These are phyloP conservation scores for Drosophila triauraria DNA, from an alignment of 1,140 invertebrate genomes.

Conservation along the genomic window DNA sequence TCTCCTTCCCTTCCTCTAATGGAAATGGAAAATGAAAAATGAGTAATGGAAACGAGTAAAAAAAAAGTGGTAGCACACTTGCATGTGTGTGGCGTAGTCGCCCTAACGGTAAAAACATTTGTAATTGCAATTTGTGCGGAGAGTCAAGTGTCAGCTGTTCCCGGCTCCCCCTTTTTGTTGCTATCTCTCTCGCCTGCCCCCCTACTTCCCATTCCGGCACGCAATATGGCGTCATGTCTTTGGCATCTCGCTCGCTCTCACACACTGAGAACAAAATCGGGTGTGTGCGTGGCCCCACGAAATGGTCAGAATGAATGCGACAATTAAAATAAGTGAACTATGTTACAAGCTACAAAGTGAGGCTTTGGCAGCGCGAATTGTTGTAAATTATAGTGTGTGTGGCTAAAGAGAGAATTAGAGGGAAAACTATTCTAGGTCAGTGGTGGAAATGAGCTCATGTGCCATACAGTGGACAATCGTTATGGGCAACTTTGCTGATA, in stretches of 20 bases:
- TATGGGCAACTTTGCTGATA: neutral
- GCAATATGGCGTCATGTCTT: conserved; percentile 71
- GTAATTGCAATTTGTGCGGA: conserved; percentile 57
- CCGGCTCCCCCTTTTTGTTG: conserved; percentile 17
- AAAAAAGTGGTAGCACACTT: conserved; percentile 24
- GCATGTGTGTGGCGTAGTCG: conserved; percentile 17
- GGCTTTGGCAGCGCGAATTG: conserved; percentile 34
- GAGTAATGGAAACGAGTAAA: neutral
- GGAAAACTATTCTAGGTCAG: conserved; percentile 61
- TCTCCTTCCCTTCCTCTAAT: conserved; percentile 20
- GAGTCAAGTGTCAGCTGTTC: conserved; percentile 73
- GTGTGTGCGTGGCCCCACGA: neutral
- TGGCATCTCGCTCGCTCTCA: conserved; percentile 44
- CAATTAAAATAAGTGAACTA: conserved; percentile 66
- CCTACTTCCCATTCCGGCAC: conserved; percentile 20
- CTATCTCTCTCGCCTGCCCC: neutral
- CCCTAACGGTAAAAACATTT: conserved; percentile 59
- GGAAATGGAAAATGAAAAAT: conserved; percentile 33
- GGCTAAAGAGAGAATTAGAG: conserved; percentile 31
- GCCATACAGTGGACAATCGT: conserved; percentile 14
- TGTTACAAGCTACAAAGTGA: conserved; percentile 30
- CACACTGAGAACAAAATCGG: conserved; percentile 20
- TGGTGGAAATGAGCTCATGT: conserved; percentile 58
- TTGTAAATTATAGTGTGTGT: conserved; percentile 38
- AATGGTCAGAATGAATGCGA: conserved; percentile 54